Percentiles rank a stretch among this genome's conserved stretches.
These are phyloP conservation scores for Propithecus coquereli DNA, from an alignment of 2,113 vertebrate species.

Conservation along the genomic window DNA sequence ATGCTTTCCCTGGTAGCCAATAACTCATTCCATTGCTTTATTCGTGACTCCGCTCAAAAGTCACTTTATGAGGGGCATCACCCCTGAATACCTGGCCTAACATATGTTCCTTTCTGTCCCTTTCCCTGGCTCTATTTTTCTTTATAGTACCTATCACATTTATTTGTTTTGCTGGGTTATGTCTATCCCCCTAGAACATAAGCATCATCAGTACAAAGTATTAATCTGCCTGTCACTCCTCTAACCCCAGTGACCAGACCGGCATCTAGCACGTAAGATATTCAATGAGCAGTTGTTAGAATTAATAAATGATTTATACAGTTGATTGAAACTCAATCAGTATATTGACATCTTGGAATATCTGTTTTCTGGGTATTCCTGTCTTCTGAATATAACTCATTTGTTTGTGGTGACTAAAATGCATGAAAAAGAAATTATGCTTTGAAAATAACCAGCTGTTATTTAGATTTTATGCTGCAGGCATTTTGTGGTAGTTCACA, in stretches of 20 bases:
- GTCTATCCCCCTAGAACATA: background rate
- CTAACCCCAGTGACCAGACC: background rate
- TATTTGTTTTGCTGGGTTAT: background rate
- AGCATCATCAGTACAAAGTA: background rate
- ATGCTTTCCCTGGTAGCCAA: background rate
- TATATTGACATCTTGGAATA: background rate
- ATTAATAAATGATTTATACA: background rate
- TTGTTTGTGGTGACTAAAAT: slow-evolving; percentile 21
- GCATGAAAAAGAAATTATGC: background rate
- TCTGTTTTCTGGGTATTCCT: background rate
- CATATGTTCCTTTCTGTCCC: background rate
- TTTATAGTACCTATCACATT: background rate
- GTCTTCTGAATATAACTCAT: slow-evolving; percentile 16
- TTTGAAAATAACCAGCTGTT: slow-evolving; percentile 23
- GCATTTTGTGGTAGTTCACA: background rate
- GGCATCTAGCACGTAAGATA: background rate
- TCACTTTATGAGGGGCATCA: background rate
- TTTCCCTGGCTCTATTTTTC: background rate
- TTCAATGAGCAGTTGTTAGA: background rate
- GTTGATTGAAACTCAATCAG: background rate
- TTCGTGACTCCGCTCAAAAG: background rate
- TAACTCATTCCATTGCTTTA: background rate
- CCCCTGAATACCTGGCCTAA: background rate
- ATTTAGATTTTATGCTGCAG: background rate
- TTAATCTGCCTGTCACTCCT: background rate